These are phyloP conservation scores for Pleuronectes platessa DNA, from an alignment of 2,113 vertebrate species.

Conservation along the genomic window DNA sequence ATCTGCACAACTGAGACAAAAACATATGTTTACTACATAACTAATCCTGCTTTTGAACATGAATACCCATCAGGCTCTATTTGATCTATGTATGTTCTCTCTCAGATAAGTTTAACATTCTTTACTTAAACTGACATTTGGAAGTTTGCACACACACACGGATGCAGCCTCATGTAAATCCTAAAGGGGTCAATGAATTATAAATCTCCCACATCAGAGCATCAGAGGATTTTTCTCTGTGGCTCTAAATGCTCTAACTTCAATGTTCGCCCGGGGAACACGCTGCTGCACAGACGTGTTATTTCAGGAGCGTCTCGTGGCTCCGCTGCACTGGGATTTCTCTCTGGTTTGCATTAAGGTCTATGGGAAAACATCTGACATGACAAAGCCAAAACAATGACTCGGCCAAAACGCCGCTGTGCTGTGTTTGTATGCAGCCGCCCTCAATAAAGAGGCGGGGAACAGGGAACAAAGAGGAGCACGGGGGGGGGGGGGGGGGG, in stretches of 20 bases:
- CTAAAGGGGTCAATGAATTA: too few species aligned
- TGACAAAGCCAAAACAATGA: slow-evolving; percentile 74
- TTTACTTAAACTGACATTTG: too few species aligned
- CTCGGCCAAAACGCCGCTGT: slow-evolving; percentile 49
- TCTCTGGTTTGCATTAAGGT: slow-evolving; percentile 54
- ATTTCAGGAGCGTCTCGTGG: not conserved
- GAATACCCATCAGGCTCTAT: too few species aligned
- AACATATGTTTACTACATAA: too few species aligned
- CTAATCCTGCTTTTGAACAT: too few species aligned
- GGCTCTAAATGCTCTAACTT: not conserved
- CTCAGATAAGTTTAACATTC: too few species aligned
- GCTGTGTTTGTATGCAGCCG: slow-evolving; percentile 60
- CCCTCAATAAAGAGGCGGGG: slow-evolving; percentile 52
- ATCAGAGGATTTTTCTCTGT: not conserved
- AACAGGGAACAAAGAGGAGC: slow-evolving; percentile 54
- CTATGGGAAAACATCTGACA: slow-evolving; percentile 65
- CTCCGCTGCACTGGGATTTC: slow-evolving; percentile 23
- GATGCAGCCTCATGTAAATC: too few species aligned
- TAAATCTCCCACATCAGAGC: too few species aligned
- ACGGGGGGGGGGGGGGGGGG: not conserved
- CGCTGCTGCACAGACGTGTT: not conserved
- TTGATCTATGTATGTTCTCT: too few species aligned
- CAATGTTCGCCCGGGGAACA: not conserved
- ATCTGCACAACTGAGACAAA: too few species aligned
- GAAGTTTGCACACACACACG: too few species aligned